A percentile compares a stretch with the other conserved stretches of the same genome.
Evolutionary conservation across 1,140 invertebrate genomes (phyloP).

Genomic region (Drosophila nigromelanica): DNA sequence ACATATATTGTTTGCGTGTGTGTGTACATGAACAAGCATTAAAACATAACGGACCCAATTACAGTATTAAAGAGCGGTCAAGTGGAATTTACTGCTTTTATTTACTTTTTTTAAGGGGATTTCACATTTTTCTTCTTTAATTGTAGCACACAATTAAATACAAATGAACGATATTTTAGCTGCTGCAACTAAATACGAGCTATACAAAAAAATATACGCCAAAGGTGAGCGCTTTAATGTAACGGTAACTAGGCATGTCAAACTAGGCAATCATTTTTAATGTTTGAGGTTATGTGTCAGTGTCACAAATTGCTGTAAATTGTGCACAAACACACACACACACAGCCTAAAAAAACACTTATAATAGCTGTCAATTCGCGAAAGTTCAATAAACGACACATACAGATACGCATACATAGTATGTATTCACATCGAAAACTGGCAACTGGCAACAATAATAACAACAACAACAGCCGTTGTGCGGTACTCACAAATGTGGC

Average conservation of each 20-base stretch:
- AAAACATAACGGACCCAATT: constrained; percentile 80
- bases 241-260: constrained; percentile 55
- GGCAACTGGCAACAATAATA: constrained; percentile 12
- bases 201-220: constrained; percentile 11
- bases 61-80: constrained; percentile 65
- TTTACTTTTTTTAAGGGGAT: constrained; percentile 37
- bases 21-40: constrained; percentile 60
- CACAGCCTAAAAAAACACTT: constrained; percentile 26
- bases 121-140: constrained; percentile 54
- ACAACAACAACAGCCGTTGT: constrained; percentile 17
- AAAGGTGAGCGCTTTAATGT: constrained; percentile 40
- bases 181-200: constrained; percentile 3
- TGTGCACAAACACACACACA: constrained; percentile 16
- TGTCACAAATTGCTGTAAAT: constrained; percentile 53
- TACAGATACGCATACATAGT: constrained; percentile 19
- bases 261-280: constrained; percentile 18
- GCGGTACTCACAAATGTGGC: constrained; percentile 50
- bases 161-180: constrained; percentile 7
- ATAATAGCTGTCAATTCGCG: constrained; percentile 44
- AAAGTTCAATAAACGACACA: constrained; percentile 73
- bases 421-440: constrained; percentile 10
- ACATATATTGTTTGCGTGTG: constrained; percentile 16
- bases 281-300: constrained; percentile 66
- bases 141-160: constrained; percentile 39
- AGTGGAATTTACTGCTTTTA: constrained; percentile 59